These are phyloP conservation scores for Cirrhinus molitorella DNA, from an alignment of 2,797 vertebrate species.

Conservation along the genomic window DNA sequence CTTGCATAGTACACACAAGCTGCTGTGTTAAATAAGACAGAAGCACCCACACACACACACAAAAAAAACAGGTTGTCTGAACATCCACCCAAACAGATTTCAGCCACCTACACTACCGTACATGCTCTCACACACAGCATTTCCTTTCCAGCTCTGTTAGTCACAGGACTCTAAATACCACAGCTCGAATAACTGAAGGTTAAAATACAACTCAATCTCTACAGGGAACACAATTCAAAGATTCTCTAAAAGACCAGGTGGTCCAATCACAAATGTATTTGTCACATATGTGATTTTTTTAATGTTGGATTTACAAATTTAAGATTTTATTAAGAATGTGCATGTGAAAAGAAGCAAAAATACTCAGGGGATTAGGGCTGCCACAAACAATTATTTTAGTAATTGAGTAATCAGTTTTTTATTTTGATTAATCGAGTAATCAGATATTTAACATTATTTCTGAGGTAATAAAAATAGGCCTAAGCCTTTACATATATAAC, in stretches of 20 bases:
- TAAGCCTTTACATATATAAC: no score
- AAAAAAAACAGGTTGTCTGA: slow-evolving; percentile 22
- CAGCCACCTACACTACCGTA: background rate
- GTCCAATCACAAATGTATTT: background rate
- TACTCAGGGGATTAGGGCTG: no score
- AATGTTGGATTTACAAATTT: background rate
- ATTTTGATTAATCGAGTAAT: no score
- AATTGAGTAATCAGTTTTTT: no score
- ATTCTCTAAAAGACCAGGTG: background rate
- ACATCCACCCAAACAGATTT: slow-evolving; percentile 13
- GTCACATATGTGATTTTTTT: background rate
- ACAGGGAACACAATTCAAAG: background rate
- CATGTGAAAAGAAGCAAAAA: no score
- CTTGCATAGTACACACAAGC: background rate
- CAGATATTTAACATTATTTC: no score
- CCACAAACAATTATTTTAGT: no score
- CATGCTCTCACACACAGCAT: slow-evolving; percentile 12
- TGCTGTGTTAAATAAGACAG: slow-evolving; percentile 12
- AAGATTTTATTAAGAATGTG: no score
- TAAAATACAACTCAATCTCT: background rate
- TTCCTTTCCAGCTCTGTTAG: slow-evolving; percentile 16
- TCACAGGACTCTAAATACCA: background rate
- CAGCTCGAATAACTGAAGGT: background rate
- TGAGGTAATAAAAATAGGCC: no score
- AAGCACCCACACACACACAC: background rate